Conservation (phyloP, 2,113 vertebrate genomes). For the Gambusia affinis region DNA sequence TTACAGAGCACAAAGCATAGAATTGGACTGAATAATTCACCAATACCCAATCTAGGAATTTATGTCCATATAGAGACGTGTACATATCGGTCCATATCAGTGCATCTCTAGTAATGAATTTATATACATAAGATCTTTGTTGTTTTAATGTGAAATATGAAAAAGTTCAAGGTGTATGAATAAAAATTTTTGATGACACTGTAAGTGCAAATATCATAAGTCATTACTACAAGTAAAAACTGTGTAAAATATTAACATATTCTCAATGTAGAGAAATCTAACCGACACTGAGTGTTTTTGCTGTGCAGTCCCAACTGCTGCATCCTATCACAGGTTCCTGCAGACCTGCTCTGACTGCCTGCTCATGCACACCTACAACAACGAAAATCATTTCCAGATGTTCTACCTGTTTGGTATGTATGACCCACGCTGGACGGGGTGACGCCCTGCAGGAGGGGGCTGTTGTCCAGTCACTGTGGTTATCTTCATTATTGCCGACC, state of each 20-base stretch:
- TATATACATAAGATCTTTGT: no score
- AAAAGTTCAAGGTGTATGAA: neutral
- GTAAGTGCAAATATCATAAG: neutral
- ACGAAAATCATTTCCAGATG: neutral
- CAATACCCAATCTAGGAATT: no score
- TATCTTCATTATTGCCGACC: neutral
- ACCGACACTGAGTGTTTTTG: neutral
- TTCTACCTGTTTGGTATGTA: neutral
- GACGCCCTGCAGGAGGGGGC: no score
- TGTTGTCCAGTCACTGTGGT: no score
- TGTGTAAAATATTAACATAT: neutral
- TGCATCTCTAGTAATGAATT: no score
- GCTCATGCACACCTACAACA: neutral
- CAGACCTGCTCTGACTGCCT: neutral
- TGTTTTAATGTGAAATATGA: no score
- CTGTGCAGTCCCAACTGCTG: neutral
- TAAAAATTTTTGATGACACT: neutral
- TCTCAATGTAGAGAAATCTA: neutral
- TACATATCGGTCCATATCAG: no score
- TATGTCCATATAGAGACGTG: no score
- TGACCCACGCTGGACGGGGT: no score
- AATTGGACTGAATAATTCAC: no score
- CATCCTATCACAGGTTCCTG: neutral
- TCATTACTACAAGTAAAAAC: no score
- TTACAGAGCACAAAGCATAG: no score